These are phyloP conservation scores for Spodoptera exigua DNA, from an alignment of 2,888 invertebrate species.

Conservation along the genomic window DNA sequence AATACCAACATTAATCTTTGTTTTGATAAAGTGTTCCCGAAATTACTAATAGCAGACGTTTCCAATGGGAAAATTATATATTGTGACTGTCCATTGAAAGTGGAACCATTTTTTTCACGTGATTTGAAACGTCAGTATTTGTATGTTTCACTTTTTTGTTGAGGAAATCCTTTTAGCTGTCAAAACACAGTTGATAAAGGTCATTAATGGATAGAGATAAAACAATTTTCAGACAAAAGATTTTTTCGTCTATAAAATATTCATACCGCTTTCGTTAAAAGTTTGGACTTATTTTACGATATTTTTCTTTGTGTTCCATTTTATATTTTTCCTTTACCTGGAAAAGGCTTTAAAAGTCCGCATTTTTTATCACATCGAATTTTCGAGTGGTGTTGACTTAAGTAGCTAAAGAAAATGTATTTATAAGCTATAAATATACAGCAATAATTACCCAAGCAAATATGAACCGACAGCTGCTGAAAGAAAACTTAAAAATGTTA, in stretches of 20 bases:
- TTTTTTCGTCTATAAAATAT: constrained; percentile 36
- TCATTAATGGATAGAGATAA: constrained; percentile 8
- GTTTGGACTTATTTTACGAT: constrained; percentile 21
- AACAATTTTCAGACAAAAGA: constrained; percentile 13
- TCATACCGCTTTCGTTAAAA: constrained; percentile 30
- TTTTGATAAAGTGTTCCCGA: constrained; percentile 53
- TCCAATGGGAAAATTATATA: constrained; percentile 26
- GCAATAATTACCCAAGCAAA: constrained; percentile 62
- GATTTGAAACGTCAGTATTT: background rate
- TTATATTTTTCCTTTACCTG: constrained; percentile 13
- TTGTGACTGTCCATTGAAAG: constrained; percentile 10
- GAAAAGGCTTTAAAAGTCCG: constrained; percentile 9
- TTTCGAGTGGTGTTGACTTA: constrained; percentile 10
- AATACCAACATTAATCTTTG: constrained; percentile 58
- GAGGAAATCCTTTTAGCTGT: constrained; percentile 3
- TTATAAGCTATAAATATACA: constrained; percentile 17
- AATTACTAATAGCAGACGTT: constrained; percentile 28
- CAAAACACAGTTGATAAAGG: constrained; percentile 11
- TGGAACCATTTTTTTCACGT: too few relatives aligned
- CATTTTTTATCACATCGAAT: constrained; percentile 21
- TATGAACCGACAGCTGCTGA: background rate
- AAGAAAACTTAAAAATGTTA: constrained; percentile 3
- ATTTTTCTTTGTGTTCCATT: constrained; percentile 13
- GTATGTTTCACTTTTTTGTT: constrained; percentile 2
- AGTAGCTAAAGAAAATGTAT: constrained; percentile 19